Base-by-base conservation (phyloP, 2,888 invertebrate species). In the Elgonia sp. region DNA sequence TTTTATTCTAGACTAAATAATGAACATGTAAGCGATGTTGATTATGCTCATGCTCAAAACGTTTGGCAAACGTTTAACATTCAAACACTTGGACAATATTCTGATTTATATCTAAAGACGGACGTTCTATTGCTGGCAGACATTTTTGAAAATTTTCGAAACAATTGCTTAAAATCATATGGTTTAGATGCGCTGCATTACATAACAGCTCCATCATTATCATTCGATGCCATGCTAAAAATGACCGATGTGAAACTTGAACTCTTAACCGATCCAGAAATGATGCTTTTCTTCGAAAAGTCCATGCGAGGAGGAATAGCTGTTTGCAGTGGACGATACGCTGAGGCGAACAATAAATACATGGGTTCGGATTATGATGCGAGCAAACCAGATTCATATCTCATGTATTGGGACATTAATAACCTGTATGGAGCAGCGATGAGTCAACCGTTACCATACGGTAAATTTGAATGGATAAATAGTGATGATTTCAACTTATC, bases 371-470 rank as follows among this genome's bases (percentile, higher is more conserved):
- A 73, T 14, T 91, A 84, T 63, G 67, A 91, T 76, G 14, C 40
- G 7, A 57, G 29, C 29, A 60, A 87, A 84, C 20, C 37, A 5
- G 42, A 42, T 0, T 73, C 42, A 10, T 92, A 88, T 72, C 18
- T 91, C 8, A 81, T 87, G 20, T 91, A 90, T 63, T 84, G 83
- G 9, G 91, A 92, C 83, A 87, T 85, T 0, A 92, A 92, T 69
- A 91, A 92, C 67, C 67, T 92, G n/a, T 92, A 92, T 84, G 91
- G 90, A 1, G 86, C 57, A 16, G 39, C 67, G 46, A 67, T 67
- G 67, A 37, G 46, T 46, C 70, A 90, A 40, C 46, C 69, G 8
- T 69, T 92, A 39, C 92, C 91, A 0, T 70, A 62, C 14, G 77
- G 69, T 16, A 72, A 72, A 0, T 92, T 92, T 89, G 50, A 87